phyloP scores from a whole-genome alignment of 2,113 vertebrate species.

The Lepisosteus osseus region DNA sequence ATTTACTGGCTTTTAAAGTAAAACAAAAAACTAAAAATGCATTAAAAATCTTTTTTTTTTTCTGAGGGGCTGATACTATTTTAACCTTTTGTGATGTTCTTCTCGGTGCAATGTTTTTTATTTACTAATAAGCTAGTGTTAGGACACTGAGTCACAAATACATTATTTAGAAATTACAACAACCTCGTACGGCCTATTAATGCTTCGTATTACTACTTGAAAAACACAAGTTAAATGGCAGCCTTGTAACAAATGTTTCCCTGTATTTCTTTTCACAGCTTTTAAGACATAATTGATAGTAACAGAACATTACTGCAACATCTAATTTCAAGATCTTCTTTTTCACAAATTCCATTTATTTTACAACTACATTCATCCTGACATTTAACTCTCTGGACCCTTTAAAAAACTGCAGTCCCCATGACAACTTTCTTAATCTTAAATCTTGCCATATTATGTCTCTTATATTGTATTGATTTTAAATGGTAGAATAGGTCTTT shows the following conservation, averaged over 20 bases:
- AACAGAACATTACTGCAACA: background rate
- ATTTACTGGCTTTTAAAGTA: background rate
- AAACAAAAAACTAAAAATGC: background rate
- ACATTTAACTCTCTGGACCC: background rate
- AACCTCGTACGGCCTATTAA: too few relatives aligned
- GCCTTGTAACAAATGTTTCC: too few relatives aligned
- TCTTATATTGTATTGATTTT: background rate
- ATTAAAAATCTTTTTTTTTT: background rate
- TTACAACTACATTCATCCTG: background rate
- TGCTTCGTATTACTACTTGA: too few relatives aligned
- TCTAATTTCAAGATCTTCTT: background rate
- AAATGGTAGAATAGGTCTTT: background rate
- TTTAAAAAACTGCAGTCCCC: background rate
- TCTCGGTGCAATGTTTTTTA: too few relatives aligned
- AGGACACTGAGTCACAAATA: too few relatives aligned
- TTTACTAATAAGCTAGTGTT: too few relatives aligned
- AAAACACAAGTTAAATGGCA: too few relatives aligned
- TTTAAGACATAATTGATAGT: too few relatives aligned
- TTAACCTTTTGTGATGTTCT: too few relatives aligned
- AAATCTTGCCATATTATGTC: background rate
- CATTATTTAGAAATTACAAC: too few relatives aligned
- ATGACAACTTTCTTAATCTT: background rate
- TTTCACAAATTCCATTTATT: background rate
- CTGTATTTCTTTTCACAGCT: too few relatives aligned
- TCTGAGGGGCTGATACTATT: too few relatives aligned